These are phyloP conservation scores for Oasisia sp. DNA, from an alignment of 2,888 invertebrate species.

Conservation along the genomic window DNA sequence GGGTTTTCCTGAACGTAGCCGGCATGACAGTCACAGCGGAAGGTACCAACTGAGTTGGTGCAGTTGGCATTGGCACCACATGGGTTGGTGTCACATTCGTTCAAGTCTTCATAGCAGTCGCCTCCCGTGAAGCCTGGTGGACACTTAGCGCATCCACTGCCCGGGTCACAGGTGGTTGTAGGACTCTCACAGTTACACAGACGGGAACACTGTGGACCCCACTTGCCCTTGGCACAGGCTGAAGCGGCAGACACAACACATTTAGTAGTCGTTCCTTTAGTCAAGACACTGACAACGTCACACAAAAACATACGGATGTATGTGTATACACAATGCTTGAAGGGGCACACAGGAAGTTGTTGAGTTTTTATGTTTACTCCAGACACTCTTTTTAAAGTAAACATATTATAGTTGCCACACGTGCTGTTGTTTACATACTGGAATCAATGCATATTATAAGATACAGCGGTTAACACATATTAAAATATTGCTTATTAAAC, in stretches of 20 bases:
- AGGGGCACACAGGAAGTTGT: too few species aligned
- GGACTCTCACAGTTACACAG: neutral
- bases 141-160: neutral
- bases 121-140: neutral
- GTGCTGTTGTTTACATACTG: too few species aligned
- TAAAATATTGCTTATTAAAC: too few species aligned
- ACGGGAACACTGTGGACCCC: neutral
- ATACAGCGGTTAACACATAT: too few species aligned
- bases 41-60: conserved; percentile 5
- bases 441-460: too few species aligned
- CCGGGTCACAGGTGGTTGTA: neutral
- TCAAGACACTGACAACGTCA: too few species aligned
- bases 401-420: too few species aligned
- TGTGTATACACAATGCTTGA: too few species aligned
- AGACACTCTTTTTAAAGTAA: too few species aligned
- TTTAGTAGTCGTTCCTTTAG: too few species aligned
- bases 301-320: too few species aligned
- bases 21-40: neutral
- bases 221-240: neutral
- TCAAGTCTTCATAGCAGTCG: neutral
- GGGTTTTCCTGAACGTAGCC: neutral
- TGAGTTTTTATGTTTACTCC: too few species aligned
- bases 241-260: neutral
- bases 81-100: neutral
- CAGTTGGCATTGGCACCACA: neutral